Conservation (phyloP, 2,888 invertebrate genomes). For the Netelia inedita region DNA sequence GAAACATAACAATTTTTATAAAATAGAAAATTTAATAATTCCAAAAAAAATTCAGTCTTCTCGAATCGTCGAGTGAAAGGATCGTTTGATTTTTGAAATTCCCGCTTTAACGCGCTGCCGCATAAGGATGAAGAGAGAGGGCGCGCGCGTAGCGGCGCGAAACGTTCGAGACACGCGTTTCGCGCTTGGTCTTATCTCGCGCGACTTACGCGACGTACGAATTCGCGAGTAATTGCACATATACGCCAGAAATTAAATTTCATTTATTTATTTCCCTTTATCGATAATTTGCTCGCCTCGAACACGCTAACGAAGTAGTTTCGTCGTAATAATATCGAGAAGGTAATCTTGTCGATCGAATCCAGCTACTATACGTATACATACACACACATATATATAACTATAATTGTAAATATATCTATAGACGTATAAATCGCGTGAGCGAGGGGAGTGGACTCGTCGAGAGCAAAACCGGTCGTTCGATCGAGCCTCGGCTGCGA, state of each 20-base stretch:
- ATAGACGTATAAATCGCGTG: constrained; percentile 9
- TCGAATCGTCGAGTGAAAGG: not conserved
- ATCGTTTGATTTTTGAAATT: not conserved
- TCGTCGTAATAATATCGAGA: constrained; percentile 11
- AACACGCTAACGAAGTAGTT: constrained; percentile 41
- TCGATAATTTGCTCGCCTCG: constrained; percentile 20
- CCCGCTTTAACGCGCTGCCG: too few relatives aligned
- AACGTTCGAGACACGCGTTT: not conserved
- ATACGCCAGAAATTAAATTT: not conserved
- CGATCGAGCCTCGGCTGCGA: constrained; percentile 57
- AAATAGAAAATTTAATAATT: not conserved
- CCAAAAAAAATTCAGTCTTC: not conserved
- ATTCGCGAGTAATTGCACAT: constrained; percentile 9
- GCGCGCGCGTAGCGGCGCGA: not conserved
- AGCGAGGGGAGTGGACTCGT: constrained; percentile 46
- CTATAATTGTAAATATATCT: constrained; percentile 8
- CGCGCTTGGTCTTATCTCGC: not conserved
- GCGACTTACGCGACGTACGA: not conserved
- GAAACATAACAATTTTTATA: not conserved
- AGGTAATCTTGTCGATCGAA: constrained; percentile 22
- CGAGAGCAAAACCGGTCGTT: constrained; percentile 61
- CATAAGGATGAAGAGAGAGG: not conserved
- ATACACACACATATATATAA: constrained; percentile 6
- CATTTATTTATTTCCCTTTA: not conserved
- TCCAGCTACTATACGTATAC: not conserved